These are phyloP conservation scores for Sterna hirundo DNA, from an alignment of 2,113 vertebrate species.

Conservation along the genomic window DNA sequence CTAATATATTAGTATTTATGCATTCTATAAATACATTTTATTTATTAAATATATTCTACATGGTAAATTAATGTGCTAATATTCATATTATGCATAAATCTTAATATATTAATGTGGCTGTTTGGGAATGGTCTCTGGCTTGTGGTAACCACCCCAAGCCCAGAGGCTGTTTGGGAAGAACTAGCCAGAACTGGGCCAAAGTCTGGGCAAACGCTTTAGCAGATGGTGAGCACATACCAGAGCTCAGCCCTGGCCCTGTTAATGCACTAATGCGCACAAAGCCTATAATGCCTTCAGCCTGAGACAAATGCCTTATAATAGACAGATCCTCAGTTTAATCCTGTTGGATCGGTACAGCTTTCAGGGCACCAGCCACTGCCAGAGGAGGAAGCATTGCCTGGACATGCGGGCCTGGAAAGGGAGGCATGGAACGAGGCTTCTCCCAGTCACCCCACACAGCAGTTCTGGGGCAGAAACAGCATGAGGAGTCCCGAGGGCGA, in stretches of 20 bases:
- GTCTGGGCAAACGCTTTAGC: not conserved
- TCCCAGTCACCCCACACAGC: rapidly evolving
- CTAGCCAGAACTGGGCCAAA: not conserved
- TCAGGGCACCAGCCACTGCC: not conserved
- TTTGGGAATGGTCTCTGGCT: not conserved
- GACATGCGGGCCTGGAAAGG: not conserved
- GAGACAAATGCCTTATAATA: not conserved
- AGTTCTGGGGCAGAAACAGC: not conserved
- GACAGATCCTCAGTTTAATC: not conserved
- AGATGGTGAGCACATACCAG: not conserved
- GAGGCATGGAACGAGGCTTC: not conserved
- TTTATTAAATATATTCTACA: not conserved
- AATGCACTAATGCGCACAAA: not conserved
- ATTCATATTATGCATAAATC: not conserved
- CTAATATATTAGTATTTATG: not conserved
- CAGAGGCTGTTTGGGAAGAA: not conserved
- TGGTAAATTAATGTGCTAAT: not conserved
- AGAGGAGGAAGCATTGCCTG: not conserved
- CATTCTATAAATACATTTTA: not conserved
- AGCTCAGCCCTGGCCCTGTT: not conserved
- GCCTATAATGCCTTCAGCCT: not conserved
- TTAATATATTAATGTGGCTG: not conserved
- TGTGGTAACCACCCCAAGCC: not conserved
- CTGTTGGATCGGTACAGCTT: not conserved
- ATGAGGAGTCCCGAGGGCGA: rapidly evolving